Percentiles rank a stretch among this genome's conserved stretches.
Conservation (phyloP, 1,140 invertebrate species). For the Ostrea edulis region DNA sequence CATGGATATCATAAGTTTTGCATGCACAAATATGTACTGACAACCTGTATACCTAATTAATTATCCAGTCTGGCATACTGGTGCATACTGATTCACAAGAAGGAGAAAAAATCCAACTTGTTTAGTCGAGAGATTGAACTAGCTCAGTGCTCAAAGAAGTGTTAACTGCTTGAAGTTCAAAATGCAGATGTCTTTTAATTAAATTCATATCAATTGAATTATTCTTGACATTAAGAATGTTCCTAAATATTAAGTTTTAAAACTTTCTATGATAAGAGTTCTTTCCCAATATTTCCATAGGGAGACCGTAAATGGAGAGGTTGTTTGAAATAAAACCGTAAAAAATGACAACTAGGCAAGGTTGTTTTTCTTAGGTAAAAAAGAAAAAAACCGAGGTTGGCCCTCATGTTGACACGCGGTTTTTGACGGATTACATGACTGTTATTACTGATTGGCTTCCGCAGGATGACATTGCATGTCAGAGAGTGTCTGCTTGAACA, state of each 20-base stretch:
- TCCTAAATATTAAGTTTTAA: too few relatives aligned
- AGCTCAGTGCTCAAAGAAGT: too few relatives aligned
- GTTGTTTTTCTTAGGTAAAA: background rate
- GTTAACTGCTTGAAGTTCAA: too few relatives aligned
- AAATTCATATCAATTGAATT: too few relatives aligned
- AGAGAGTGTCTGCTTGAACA: background rate
- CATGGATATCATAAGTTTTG: too few relatives aligned
- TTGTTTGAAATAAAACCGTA: background rate
- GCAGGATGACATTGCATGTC: slow-evolving; percentile 28
- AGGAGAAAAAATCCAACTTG: too few relatives aligned
- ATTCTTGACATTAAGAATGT: too few relatives aligned
- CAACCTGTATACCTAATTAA: background rate
- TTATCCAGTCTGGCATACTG: background rate
- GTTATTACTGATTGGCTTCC: slow-evolving; percentile 11
- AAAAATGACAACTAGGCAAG: background rate
- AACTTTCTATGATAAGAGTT: too few relatives aligned
- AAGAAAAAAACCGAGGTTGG: slow-evolving; percentile 12
- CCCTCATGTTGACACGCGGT: background rate
- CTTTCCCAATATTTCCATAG: too few relatives aligned
- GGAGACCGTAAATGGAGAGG: too few relatives aligned
- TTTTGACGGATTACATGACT: slow-evolving; percentile 36
- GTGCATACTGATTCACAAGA: background rate
- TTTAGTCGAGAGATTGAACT: too few relatives aligned
- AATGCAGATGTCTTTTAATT: too few relatives aligned
- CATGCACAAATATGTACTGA: background rate